phyloP scores from a whole-genome alignment of 2,888 invertebrate genomes.

The Rotaria magnacalcarata region DNA sequence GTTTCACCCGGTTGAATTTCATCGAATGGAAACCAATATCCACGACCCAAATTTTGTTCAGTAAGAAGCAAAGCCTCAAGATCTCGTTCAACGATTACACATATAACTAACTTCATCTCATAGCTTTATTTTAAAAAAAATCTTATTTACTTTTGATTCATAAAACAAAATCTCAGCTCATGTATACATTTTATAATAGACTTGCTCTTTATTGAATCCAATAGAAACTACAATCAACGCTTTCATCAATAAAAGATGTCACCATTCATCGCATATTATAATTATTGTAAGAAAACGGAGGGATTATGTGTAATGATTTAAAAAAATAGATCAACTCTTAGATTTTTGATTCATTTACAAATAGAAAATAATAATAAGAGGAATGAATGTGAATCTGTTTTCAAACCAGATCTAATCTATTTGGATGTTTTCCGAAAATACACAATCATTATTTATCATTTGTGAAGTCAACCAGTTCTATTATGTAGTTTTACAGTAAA shows the following conservation, averaged over 20 bases:
- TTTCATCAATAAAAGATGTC: neutral
- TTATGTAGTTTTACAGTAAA: too few species aligned
- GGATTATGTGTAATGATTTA: too few species aligned
- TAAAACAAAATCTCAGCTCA: neutral
- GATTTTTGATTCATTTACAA: too few species aligned
- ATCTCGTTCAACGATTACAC: slow-evolving; percentile 4
- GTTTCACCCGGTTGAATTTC: slow-evolving; percentile 25
- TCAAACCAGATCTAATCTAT: too few species aligned
- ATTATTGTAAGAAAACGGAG: too few species aligned
- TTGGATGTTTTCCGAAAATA: too few species aligned
- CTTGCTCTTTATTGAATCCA: neutral
- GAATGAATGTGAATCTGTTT: too few species aligned
- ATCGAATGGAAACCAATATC: slow-evolving; percentile 35
- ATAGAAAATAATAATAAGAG: too few species aligned
- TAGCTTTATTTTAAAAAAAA: neutral
- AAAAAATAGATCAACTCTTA: too few species aligned
- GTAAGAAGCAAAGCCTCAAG: neutral
- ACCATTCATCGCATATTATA: neutral
- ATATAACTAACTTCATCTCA: slow-evolving; percentile 28
- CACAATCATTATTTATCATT: too few species aligned
- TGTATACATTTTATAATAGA: neutral
- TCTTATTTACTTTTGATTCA: neutral
- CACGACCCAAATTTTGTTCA: neutral
- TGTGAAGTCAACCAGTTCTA: too few species aligned
- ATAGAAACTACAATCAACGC: neutral